Base-by-base conservation (phyloP, 2,888 invertebrate genomes). In the Lithophane ornitopus region DNA sequence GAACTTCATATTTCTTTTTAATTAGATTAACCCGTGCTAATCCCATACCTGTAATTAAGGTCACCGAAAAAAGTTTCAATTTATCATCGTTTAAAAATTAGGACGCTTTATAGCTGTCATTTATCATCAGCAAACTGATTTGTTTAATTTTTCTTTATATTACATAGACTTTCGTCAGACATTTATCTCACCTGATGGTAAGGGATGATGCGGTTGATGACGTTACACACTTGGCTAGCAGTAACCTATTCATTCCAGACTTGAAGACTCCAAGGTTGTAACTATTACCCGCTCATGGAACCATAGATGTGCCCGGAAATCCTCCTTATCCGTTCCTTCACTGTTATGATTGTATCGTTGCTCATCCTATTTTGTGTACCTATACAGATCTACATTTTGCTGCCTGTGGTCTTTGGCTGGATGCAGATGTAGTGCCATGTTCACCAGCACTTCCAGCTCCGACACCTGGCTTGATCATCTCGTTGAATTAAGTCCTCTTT, bases 41-140 rank as follows among this genome's bases (percentile, higher is more conserved):
- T 66, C 75, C 26, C 46, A 69, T 70, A 83, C 78, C 81, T 54
- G 67, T 75, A 78, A 78, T 83, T 85, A 82, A 74, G 80, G 78
- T 70, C 78, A 63, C 56, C 14, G 46, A 69, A 39, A 41, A 85
- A 81, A 85, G 63, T 54, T 11, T 65, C 67, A 61, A 86, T 84
- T 77, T 69, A 77, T 84, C 77, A 73, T 74, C 71, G 66, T 79
- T 81, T 65, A 71, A 75, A 80, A 80, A 85, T 74, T 67, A 65
- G 71, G 54, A 22, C 75, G 14, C 63, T 49, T 68, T 74, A 76
- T 69, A 74, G 54, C 49, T 26, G 52, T 73, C 76, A 78, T 79
- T 41, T 56, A 76, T 82, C 72, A 77, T 68, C 72, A 61, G 39
- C 52, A 26, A 74, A 81, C 59, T 73, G 70, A 76, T 79, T 81